Percentiles rank a stretch among this genome's conserved stretches.
Conservation (phyloP, 2,888 invertebrate genomes). For the Cylloceria caligata region DNA sequence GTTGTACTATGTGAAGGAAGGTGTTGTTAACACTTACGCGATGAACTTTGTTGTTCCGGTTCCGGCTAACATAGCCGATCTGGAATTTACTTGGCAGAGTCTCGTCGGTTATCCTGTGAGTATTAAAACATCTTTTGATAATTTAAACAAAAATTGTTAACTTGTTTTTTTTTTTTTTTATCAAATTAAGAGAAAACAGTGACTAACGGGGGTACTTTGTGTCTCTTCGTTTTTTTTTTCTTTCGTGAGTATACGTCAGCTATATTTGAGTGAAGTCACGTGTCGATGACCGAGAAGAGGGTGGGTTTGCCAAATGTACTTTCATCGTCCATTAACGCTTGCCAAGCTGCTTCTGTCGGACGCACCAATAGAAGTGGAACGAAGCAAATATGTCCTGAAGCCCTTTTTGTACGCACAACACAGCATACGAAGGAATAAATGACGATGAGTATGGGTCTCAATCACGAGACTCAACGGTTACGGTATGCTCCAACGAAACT, state of each 20-base stretch:
- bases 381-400: slow-evolving; percentile 60
- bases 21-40: slow-evolving; percentile 94
- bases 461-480: slow-evolving; percentile 53
- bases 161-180: too few relatives aligned
- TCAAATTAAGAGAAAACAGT: neutral
- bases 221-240: neutral
- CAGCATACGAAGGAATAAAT: slow-evolving; percentile 49
- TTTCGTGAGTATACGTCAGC: slow-evolving; percentile 42
- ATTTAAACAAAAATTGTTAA: too few relatives aligned
- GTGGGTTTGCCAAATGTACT: slow-evolving; percentile 56
- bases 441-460: slow-evolving; percentile 50
- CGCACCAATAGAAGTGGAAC: slow-evolving; percentile 58
- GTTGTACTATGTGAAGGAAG: slow-evolving; percentile 93
- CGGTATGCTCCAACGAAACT: neutral
- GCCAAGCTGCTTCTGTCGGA: slow-evolving; percentile 63
- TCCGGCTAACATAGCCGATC: slow-evolving; percentile 91
- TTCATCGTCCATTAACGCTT: slow-evolving; percentile 65
- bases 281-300: slow-evolving; percentile 55
- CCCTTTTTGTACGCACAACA: slow-evolving; percentile 4
- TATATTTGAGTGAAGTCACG: slow-evolving; percentile 63
- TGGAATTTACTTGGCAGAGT: slow-evolving; percentile 95
- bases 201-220: neutral
- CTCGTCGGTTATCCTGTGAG: slow-evolving; percentile 91
- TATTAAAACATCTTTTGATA: slow-evolving; percentile 67
- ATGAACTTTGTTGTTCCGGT: slow-evolving; percentile 93